Evolutionary conservation across 2,888 invertebrate genomes (phyloP).

Genomic region (Branchipolynoe longqiensis): DNA sequence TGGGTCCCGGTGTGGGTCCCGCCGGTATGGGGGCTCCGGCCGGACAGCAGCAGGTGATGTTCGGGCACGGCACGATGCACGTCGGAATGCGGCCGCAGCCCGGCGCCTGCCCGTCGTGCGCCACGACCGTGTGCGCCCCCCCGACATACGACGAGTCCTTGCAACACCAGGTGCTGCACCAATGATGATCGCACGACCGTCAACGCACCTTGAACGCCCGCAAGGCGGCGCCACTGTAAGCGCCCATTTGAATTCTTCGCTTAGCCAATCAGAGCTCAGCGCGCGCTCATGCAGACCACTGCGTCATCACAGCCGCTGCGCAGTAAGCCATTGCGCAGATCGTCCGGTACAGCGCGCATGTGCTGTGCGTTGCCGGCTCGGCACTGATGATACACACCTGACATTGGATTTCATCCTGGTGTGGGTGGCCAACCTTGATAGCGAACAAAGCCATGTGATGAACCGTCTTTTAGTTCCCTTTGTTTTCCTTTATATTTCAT

Average conservation of each 20-base stretch:
- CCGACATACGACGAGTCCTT: slow-evolving; percentile 56
- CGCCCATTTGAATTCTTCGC: slow-evolving; percentile 3
- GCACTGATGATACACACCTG: background rate
- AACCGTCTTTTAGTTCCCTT: background rate
- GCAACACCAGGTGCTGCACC: slow-evolving; percentile 57
- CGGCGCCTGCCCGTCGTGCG: slow-evolving; percentile 49
- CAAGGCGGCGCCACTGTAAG: background rate
- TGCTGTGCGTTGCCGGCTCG: background rate
- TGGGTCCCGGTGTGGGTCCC: background rate
- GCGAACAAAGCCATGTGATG: background rate
- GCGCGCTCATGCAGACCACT: background rate
- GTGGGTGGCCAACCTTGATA: too few relatives aligned
- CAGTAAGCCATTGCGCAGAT: background rate
- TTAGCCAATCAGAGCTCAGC: background rate
- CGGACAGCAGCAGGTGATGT: background rate
- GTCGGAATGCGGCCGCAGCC: too few relatives aligned
- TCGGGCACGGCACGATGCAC: background rate
- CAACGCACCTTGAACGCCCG: background rate
- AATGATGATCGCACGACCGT: slow-evolving; percentile 26
- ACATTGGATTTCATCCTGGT: background rate
- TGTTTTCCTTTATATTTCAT: too few relatives aligned
- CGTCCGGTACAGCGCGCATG: background rate
- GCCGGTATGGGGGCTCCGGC: background rate
- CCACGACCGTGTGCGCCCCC: slow-evolving; percentile 30
- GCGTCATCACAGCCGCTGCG: background rate